Conservation (phyloP, 2,797 vertebrate genomes). For the Vipera ursinii region DNA sequence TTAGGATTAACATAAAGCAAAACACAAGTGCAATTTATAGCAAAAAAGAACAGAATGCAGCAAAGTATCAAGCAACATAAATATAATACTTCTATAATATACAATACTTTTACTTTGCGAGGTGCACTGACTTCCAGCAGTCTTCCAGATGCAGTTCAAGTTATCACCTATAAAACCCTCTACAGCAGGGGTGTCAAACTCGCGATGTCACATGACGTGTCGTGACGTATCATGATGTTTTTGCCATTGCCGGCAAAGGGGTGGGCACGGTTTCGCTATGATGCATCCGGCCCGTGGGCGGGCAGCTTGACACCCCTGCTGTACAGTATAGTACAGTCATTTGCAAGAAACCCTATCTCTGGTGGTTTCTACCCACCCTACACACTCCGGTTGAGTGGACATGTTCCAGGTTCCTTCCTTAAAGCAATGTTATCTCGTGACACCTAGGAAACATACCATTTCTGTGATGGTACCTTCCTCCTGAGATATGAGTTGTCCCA, state of each 20-base stretch:
- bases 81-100: background rate
- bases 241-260: too few relatives aligned
- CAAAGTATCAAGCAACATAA: background rate
- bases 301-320: too few relatives aligned
- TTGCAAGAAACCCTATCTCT: background rate
- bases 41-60: background rate
- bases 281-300: too few relatives aligned
- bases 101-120: background rate
- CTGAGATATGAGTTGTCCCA: background rate
- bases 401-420: background rate
- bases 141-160: background rate
- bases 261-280: too few relatives aligned
- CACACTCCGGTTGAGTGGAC: background rate
- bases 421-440: background rate
- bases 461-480: background rate
- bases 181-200: background rate
- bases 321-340: background rate
- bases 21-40: background rate
- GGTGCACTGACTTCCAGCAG: background rate
- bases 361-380: background rate
- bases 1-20: background rate
- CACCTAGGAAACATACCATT: background rate
- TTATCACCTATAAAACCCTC: background rate
- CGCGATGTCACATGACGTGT: too few relatives aligned
- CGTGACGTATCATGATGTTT: rapidly evolving